Percentiles rank a stretch among this genome's conserved stretches.
Conservation (phyloP, 2,888 invertebrate genomes). For the Epicampocera succincta region DNA sequence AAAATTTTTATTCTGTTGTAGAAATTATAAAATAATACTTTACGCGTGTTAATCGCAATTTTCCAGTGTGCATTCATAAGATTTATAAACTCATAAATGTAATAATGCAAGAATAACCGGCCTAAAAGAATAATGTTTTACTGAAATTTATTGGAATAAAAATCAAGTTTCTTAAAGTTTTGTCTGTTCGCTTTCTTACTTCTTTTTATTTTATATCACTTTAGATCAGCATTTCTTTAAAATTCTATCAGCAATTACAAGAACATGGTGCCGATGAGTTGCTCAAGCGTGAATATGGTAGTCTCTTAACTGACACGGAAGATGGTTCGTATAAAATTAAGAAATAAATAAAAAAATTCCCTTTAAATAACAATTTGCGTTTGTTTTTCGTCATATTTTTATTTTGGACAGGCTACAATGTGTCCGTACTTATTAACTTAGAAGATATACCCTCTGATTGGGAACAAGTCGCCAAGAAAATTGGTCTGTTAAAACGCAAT, state of each 20-base stretch:
- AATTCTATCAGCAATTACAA: conserved; percentile 99
- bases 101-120: too few relatives aligned
- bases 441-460: conserved; percentile 95
- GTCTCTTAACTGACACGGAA: conserved; percentile 91
- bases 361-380: conserved; percentile 15
- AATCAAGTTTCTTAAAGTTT: not conserved
- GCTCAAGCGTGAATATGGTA: conserved; percentile 95
- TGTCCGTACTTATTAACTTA: conserved; percentile 95
- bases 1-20: too few relatives aligned
- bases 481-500: conserved; percentile 97
- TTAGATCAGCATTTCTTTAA: conserved; percentile 98
- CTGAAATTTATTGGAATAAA: too few relatives aligned
- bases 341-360: not conserved
- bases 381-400: conserved; percentile 14
- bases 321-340: conserved; percentile 84
- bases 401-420: conserved; percentile 90
- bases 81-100: too few relatives aligned
- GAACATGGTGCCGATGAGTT: conserved; percentile 99
- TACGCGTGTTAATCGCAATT: too few relatives aligned
- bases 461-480: conserved; percentile 93
- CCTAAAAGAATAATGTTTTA: too few relatives aligned
- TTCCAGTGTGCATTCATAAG: too few relatives aligned
- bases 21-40: too few relatives aligned
- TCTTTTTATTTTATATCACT: conserved; percentile 74
- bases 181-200: not conserved